Evolutionary conservation across 2,797 vertebrate species (phyloP).

Genomic region (Arctocebus calabarensis): DNA sequence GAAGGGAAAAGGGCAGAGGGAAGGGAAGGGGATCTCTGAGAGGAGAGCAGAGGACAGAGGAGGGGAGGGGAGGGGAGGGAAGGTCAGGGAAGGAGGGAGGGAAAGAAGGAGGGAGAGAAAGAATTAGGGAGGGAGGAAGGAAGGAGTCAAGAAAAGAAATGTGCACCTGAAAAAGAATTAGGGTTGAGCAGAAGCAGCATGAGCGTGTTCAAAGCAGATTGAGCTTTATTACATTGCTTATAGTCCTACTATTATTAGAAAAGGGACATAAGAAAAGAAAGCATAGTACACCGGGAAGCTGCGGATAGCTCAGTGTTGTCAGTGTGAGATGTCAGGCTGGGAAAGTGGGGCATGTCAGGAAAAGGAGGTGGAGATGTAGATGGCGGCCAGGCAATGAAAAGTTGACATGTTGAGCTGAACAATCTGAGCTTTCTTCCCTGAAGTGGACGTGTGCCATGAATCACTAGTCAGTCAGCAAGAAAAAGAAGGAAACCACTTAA

Average conservation of each 20-base stretch:
- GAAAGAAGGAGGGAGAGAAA: neutral
- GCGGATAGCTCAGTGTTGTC: neutral
- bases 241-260: neutral
- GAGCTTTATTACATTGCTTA: neutral
- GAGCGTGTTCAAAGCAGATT: neutral
- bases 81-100: neutral
- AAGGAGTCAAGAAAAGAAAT: constrained; percentile 35
- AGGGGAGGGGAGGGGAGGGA: neutral
- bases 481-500: neutral
- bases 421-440: neutral
- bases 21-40: too few species aligned
- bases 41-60: neutral
- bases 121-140: neutral
- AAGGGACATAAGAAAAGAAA: neutral
- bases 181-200: neutral
- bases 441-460: neutral
- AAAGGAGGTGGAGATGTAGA: neutral
- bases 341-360: neutral
- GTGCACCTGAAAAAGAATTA: neutral
- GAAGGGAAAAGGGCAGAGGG: neutral
- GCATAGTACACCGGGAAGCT: neutral
- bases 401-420: neutral
- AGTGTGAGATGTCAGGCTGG: neutral
- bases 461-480: neutral
- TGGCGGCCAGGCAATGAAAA: neutral